Evolutionary conservation across 2,797 vertebrate species (phyloP), one percentile per base, ranked within the genome.

Genomic region (Clangula hyemalis): DNA sequence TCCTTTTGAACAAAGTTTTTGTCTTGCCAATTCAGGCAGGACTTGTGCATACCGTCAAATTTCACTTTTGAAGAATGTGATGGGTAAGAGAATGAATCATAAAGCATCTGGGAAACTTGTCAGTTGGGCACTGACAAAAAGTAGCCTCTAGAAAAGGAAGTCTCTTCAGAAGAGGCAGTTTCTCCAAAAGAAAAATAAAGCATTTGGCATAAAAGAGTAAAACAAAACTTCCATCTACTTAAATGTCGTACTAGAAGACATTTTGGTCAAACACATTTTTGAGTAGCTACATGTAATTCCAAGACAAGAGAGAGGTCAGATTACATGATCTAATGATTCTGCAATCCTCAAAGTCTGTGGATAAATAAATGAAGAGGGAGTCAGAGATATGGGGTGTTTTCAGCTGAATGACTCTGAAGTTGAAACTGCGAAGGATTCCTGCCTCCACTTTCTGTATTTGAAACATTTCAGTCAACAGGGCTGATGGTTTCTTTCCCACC

Each of bases 11-110:
- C 60, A 53, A 77, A 53, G 60, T n/a, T 54, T 30, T 51, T 84
- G 30, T 54, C 65, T 57, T 80, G 19, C 27, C 36, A 72, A 30
- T 22, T 91, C 58, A 60, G 47, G 49, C 8, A 64, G 43, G 19
- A 21, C n/a, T 79, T 57, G 38, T 77, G n/a, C 32, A 45, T 64
- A 49, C 15, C 53, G 25, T 7, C 0, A 0, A 76, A 64, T 85
- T 79, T 76, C 24, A 56, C 27, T 73, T 79, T 53, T 83, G 53
- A 89, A 89, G 19, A 32, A 0, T 5, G 47, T 38, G 2, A 56
- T n/a, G 76, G 76, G 32, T 51, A 72, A 69, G 30, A 76, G 6
- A 84, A 75, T 43, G 14, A 89, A 77, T 69, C 19, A 60, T 10
- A 39, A 22, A 30, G 16, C n/a, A 65, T 4, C 28, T 83, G n/a